Conservation (phyloP, 2,797 vertebrate species). For the Erpetoichthys calabaricus region DNA sequence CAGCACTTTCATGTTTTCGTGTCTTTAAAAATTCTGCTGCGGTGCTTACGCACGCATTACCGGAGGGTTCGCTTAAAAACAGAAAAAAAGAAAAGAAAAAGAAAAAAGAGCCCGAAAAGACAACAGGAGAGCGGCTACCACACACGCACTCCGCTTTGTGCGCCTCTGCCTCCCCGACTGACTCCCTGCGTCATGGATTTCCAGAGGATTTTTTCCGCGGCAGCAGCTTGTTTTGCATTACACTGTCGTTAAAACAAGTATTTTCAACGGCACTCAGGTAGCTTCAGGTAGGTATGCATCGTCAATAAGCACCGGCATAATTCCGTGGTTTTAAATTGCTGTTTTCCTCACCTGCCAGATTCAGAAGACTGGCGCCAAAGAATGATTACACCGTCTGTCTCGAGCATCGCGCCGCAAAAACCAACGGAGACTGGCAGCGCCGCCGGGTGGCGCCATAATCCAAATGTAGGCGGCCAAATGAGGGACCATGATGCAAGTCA, state of each 20-base stretch:
- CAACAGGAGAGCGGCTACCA: no score
- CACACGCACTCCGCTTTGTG: no score
- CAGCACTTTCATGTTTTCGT: no score
- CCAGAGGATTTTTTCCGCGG: not conserved
- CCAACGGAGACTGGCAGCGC: not conserved
- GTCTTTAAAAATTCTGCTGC: no score
- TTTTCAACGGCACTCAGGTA: conserved; percentile 23
- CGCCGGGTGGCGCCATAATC: conserved; percentile 46
- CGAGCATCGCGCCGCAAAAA: conserved; percentile 4
- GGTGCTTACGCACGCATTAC: no score
- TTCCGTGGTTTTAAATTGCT: conserved; percentile 56
- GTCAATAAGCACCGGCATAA: conserved; percentile 37
- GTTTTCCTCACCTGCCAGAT: conserved; percentile 47
- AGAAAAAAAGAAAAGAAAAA: not conserved
- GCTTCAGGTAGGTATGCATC: conserved; percentile 28
- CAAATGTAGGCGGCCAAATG: conserved; percentile 9
- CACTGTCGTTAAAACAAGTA: conserved; percentile 36
- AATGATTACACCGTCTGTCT: conserved; percentile 26
- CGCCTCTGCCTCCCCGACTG: no score
- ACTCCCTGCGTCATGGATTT: no score
- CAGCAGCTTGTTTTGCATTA: conserved; percentile 31
- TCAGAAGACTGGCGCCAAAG: conserved; percentile 48
- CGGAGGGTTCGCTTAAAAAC: no score
- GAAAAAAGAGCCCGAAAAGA: not conserved
- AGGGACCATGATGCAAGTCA: not conserved